These are phyloP conservation scores for Oscarella lobularis DNA, from an alignment of 37 sponge, comb jelly and placozoan genomes.

Conservation along the genomic window DNA sequence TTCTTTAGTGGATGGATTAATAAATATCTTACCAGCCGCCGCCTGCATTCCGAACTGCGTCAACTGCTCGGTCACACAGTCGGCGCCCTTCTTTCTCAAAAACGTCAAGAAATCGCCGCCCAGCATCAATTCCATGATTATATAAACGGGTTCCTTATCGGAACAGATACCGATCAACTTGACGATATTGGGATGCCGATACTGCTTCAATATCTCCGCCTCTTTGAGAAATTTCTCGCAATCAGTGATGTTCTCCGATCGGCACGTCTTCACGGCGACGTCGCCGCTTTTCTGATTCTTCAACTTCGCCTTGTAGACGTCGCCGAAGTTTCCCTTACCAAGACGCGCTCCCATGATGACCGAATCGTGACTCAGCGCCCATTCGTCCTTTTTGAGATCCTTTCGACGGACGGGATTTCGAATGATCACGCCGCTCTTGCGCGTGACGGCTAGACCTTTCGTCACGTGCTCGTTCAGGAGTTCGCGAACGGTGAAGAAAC, in stretches of 20 bases:
- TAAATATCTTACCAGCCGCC: constrained; percentile 5
- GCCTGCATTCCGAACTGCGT: neutral
- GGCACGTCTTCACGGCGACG: constrained; percentile 85
- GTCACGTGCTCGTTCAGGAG: constrained; percentile 14
- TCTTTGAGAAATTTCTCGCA: constrained; percentile 68
- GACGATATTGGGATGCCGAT: constrained; percentile 89
- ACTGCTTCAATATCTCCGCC: constrained; percentile 85
- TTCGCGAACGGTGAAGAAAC: constrained; percentile 4
- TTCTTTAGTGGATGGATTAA: too few species aligned
- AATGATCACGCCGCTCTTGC: neutral
- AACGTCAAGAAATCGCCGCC: constrained; percentile 77
- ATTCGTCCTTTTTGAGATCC: too few species aligned
- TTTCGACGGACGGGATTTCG: neutral
- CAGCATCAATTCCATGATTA: constrained; percentile 90
- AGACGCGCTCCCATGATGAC: constrained; percentile 7
- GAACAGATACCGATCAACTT: constrained; percentile 70
- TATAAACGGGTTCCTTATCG: constrained; percentile 74
- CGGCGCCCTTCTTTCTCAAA: constrained; percentile 51
- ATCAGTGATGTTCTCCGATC: constrained; percentile 43
- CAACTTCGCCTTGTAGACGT: constrained; percentile 59
- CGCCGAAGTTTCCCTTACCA: constrained; percentile 78
- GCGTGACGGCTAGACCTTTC: constrained; percentile 2
- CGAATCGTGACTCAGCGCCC: too few species aligned
- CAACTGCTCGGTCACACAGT: neutral
- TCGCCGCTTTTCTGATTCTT: neutral